Percentiles rank a stretch among this genome's conserved stretches.
Evolutionary conservation across 35 echinoderm and acorn worm species (phyloP).

Genomic region (Holothuria glaberrima): DNA sequence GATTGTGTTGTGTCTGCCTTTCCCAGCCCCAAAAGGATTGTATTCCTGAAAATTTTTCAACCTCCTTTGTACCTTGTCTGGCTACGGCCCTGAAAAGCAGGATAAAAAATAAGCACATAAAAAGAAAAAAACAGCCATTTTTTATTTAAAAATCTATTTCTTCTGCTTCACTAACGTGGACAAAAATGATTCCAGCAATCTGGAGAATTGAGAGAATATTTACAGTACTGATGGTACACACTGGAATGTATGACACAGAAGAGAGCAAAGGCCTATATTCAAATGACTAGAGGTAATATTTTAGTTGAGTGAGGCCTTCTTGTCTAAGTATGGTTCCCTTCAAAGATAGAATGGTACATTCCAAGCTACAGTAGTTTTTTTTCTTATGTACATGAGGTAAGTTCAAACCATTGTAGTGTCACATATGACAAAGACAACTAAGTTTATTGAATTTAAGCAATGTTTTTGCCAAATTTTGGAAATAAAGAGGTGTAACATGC

Average conservation of each 20-base stretch:
- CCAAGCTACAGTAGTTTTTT: background rate
- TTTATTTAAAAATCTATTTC: conserved; percentile 51
- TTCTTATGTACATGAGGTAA: conserved; percentile 34
- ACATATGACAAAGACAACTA: background rate
- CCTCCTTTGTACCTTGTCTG: too few species aligned
- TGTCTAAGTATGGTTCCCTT: background rate
- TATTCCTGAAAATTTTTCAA: too few species aligned
- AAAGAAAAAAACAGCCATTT: background rate
- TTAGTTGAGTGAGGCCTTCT: conserved; percentile 11
- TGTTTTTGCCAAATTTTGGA: too few species aligned
- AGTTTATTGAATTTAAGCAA: too few species aligned
- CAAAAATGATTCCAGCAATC: background rate
- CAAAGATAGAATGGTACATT: conserved; percentile 10
- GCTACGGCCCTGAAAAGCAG: too few species aligned
- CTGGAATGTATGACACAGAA: conserved; percentile 54
- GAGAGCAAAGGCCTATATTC: conserved; percentile 26
- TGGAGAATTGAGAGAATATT: conserved; percentile 50
- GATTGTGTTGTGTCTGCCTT: too few species aligned
- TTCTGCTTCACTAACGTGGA: conserved; percentile 53
- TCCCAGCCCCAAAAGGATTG: too few species aligned
- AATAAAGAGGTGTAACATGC: too few species aligned
- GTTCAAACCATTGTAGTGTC: background rate
- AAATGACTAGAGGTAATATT: conserved; percentile 39
- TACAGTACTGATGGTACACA: conserved; percentile 47
- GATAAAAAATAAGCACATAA: background rate